Percentiles rank a stretch among this genome's conserved stretches.
These are phyloP conservation scores for Chroicocephalus ridibundus DNA, from an alignment of 2,113 vertebrate species.

Conservation along the genomic window DNA sequence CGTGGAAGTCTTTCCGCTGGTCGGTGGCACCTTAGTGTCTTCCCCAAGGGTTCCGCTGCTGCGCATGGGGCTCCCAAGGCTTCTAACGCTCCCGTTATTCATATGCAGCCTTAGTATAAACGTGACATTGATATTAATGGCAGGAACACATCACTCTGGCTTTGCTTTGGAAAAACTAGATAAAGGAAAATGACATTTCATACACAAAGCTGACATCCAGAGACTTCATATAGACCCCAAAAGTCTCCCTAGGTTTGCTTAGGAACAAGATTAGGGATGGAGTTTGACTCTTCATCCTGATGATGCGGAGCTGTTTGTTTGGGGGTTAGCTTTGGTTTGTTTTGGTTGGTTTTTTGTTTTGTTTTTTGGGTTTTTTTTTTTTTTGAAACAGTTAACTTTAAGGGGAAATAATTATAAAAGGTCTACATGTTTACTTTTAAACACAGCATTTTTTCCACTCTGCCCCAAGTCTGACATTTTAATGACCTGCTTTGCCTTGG, in stretches of 20 bases:
- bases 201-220: neutral
- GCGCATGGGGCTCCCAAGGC: accelerated
- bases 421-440: slow-evolving; percentile 77
- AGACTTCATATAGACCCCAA: neutral
- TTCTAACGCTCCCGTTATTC: neutral
- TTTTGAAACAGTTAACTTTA: slow-evolving; percentile 29
- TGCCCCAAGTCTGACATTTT: slow-evolving; percentile 77
- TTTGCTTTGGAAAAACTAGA: neutral
- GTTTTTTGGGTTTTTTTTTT: neutral
- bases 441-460: slow-evolving; percentile 73
- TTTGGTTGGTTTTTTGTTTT: neutral
- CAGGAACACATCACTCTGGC: neutral
- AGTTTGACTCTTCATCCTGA: neutral
- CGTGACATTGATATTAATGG: accelerated
- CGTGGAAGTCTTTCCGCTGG: neutral
- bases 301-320: neutral
- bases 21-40: neutral
- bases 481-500: slow-evolving; percentile 74
- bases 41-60: neutral
- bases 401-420: slow-evolving; percentile 68
- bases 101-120: neutral
- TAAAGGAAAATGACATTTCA: neutral
- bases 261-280: neutral
- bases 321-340: neutral
- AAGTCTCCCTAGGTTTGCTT: neutral